Conservation (phyloP, 2,113 vertebrate genomes). For the Sinocyclocheilus rhinocerous region DNA sequence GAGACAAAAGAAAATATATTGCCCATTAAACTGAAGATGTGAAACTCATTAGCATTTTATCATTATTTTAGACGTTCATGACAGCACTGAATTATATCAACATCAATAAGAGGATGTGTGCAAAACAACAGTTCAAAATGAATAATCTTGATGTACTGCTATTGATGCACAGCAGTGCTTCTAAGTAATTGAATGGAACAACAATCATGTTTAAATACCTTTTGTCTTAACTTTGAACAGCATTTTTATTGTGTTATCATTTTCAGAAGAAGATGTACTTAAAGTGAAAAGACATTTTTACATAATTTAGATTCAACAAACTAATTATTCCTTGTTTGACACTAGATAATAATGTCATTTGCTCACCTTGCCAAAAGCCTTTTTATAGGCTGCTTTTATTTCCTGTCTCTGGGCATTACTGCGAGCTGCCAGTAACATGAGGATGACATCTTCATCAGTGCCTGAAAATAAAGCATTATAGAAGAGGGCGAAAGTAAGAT, state of each 20-base stretch:
- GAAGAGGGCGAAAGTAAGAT: not conserved
- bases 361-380: constrained; percentile 87
- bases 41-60: constrained; percentile 8
- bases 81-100: constrained; percentile 4
- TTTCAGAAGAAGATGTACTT: not conserved
- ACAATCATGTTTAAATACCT: not conserved
- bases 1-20: not conserved
- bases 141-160: constrained; percentile 27
- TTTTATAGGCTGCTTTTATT: constrained; percentile 86
- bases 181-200: not conserved
- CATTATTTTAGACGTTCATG: not conserved
- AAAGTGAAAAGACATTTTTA: not conserved
- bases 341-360: not conserved
- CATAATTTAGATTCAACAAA: not conserved
- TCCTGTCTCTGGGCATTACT: constrained; percentile 90
- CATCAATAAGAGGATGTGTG: not conserved
- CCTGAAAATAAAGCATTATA: constrained; percentile 72
- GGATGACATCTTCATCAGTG: constrained; percentile 87
- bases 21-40: not conserved
- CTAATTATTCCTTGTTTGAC: not conserved
- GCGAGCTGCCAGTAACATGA: constrained; percentile 84
- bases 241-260: not conserved
- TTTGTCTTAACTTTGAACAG: not conserved
- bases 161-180: constrained; percentile 9
- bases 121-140: not conserved